Percentiles rank a stretch among this genome's conserved stretches.
Evolutionary conservation across 2,888 invertebrate species (phyloP).

Genomic region (Strigamia maritima): DNA sequence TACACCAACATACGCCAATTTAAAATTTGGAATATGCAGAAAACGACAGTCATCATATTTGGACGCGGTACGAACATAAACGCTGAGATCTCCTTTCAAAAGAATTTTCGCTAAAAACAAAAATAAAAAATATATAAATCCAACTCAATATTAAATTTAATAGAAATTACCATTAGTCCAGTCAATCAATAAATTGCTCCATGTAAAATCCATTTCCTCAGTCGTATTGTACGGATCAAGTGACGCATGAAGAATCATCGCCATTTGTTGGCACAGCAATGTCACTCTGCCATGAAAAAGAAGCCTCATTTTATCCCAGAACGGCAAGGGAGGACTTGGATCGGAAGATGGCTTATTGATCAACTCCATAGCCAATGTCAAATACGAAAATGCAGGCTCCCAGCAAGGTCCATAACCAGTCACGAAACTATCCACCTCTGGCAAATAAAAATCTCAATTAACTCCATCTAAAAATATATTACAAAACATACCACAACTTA

Average conservation of each 20-base stretch:
- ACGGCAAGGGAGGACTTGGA: conserved; percentile 88
- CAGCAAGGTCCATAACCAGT: conserved; percentile 98
- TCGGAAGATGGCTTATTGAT: conserved; percentile 68
- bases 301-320: conserved; percentile 95
- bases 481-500: conserved; percentile 67
- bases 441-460: not conserved
- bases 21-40: conserved; percentile 83
- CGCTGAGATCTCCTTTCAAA: conserved; percentile 88
- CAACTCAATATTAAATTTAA: not conserved
- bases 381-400: conserved; percentile 94
- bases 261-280: conserved; percentile 79
- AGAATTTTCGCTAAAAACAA: conserved; percentile 64
- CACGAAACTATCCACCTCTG: conserved; percentile 77
- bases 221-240: conserved; percentile 98
- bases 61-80: conserved; percentile 93
- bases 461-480: not conserved
- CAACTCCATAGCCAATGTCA: conserved; percentile 75
- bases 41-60: conserved; percentile 98
- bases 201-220: conserved; percentile 97
- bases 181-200: conserved; percentile 88
- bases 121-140: not conserved
- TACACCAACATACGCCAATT: conserved; percentile 59
- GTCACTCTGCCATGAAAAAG: conserved; percentile 89
- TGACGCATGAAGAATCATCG: conserved; percentile 89
- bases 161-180: conserved; percentile 78